Percentiles rank a stretch among this genome's conserved stretches.
phyloP scores from a whole-genome alignment of 2,113 vertebrate genomes.

The Gracilinanus agilis region DNA sequence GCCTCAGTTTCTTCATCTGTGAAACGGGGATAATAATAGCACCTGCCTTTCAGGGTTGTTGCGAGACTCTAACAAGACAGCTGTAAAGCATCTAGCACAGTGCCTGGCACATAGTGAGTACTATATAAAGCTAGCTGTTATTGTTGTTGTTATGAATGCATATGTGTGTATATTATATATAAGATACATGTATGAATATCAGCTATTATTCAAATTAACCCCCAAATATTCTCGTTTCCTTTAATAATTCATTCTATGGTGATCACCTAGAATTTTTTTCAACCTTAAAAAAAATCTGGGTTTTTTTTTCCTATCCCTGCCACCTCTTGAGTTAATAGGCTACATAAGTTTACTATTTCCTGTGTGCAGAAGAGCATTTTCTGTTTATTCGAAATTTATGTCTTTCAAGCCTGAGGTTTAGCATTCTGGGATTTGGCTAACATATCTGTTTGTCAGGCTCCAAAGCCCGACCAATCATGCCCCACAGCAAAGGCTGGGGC shows the following conservation, averaged over 20 bases:
- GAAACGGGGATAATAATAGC: constrained; percentile 47
- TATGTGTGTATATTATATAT: neutral
- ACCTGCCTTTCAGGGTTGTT: neutral
- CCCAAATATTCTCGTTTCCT: neutral
- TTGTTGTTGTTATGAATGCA: neutral
- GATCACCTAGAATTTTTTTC: neutral
- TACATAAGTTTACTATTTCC: neutral
- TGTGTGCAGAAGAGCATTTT: neutral
- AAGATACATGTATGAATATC: neutral
- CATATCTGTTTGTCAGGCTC: neutral
- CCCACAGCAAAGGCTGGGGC: neutral
- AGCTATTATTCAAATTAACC: neutral
- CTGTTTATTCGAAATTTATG: neutral
- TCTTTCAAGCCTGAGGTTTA: neutral
- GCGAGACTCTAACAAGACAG: neutral
- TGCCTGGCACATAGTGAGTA: fast-evolving
- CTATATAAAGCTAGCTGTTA: neutral
- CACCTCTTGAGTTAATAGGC: neutral
- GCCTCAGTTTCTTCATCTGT: neutral
- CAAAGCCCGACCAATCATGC: neutral
- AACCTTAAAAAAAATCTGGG: neutral
- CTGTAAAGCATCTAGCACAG: neutral
- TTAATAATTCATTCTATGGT: neutral
- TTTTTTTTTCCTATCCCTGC: neutral
- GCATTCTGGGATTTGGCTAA: constrained; percentile 4